Conservation (phyloP, 92 coral and sea anemone species). For the Muricea muricata region DNA sequence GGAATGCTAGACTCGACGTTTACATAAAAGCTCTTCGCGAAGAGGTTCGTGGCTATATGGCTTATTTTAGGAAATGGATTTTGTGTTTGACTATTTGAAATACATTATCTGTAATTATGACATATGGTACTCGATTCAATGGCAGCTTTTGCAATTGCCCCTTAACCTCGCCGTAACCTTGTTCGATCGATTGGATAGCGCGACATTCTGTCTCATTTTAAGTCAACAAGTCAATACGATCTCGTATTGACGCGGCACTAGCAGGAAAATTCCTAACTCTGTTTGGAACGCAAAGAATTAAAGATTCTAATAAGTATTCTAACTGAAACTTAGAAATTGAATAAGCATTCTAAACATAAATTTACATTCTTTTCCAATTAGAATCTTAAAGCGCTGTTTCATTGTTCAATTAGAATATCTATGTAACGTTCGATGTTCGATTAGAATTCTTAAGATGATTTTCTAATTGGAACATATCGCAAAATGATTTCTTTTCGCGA, state of each 20-base stretch:
- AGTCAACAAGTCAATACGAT: constrained; percentile 27
- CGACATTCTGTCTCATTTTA: constrained; percentile 25
- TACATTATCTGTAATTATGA: no score
- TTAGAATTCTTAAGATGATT: not conserved
- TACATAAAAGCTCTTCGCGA: not conserved
- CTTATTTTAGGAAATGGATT: no score
- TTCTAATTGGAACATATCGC: constrained; percentile 12
- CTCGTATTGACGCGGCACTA: not conserved
- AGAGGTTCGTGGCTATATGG: no score
- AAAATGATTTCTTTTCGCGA: not conserved
- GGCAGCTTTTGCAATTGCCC: constrained; percentile 11
- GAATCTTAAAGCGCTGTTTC: not conserved
- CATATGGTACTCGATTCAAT: not conserved
- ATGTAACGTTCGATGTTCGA: not conserved
- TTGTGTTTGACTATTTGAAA: not conserved
- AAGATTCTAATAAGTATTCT: not conserved
- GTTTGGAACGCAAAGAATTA: not conserved
- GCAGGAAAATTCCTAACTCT: not conserved
- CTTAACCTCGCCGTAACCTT: constrained; percentile 16
- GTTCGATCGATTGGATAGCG: constrained; percentile 11
- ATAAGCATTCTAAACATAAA: not conserved
- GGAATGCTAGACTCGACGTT: no score
- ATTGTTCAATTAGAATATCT: not conserved
- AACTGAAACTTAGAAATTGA: not conserved
- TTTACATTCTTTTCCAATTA: not conserved